Conservation (phyloP, 2,797 vertebrate genomes). For the Pelodytes ibericus region DNA sequence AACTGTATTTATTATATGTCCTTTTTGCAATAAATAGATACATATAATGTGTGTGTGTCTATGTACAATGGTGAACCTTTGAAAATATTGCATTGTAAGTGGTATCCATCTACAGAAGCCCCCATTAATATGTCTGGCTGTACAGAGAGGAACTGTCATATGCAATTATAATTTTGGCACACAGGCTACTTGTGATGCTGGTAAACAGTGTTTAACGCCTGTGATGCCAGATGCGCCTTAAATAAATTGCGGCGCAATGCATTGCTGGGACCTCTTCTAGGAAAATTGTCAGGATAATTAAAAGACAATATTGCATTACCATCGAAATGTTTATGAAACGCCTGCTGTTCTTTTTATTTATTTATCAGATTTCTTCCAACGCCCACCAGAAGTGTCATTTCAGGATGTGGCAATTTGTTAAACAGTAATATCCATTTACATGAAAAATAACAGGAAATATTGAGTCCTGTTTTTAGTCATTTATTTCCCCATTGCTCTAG, state of each 20-base stretch:
- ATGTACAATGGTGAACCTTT: no score
- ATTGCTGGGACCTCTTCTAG: constrained; percentile 25
- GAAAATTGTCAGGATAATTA: constrained; percentile 48
- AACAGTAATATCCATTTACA: constrained; percentile 41
- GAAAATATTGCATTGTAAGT: constrained; percentile 62
- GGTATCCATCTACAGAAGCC: constrained; percentile 64
- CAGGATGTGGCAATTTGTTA: constrained; percentile 34
- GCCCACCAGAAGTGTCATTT: constrained; percentile 40
- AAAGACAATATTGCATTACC: constrained; percentile 41
- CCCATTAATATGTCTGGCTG: constrained; percentile 68
- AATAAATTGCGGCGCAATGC: constrained; percentile 45
- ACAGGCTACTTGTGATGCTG: constrained; percentile 41
- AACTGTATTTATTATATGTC: no score
- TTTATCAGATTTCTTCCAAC: constrained; percentile 30
- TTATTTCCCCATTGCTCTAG: constrained; percentile 18
- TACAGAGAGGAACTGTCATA: constrained; percentile 46
- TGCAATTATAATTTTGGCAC: constrained; percentile 57
- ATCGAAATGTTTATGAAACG: constrained; percentile 36
- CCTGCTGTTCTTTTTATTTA: constrained; percentile 46
- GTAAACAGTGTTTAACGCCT: constrained; percentile 55
- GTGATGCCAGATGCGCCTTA: constrained; percentile 51
- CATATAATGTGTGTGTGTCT: no score
- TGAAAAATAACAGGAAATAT: constrained; percentile 18
- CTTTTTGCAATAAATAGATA: neutral
- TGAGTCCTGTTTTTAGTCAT: neutral